Evolutionary conservation across 35 echinoderm and acorn worm genomes (phyloP), one percentile per base, ranked within the genome.

Genomic region (Apostichopus californicus): DNA sequence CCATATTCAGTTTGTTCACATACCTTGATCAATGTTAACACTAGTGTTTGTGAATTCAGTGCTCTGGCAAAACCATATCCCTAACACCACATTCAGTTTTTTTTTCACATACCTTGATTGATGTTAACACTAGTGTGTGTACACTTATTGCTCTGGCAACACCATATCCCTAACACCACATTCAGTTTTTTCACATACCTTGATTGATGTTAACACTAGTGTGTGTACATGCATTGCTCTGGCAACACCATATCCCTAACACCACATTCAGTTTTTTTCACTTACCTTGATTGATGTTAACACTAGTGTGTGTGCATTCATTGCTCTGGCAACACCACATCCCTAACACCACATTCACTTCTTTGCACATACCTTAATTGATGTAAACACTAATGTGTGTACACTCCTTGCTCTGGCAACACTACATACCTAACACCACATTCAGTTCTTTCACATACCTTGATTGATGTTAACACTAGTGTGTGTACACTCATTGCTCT

Each of bases 211-310:
- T 0, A 98, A 61, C 7, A 98, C 97, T 56, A 98, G 77, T 54
- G 95, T 98, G 86, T 98, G 96, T 18, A 96, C 93, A 92, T 93
- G 96, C 97, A 98, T 96, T 52, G 97, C 97, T 84, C 97, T 60
- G 15, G 95, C 97, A 25, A 25, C 25, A 25, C 25, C 25, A 25
- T 1, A 25, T 25, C 25, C 25, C 25, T 25, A 0, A 25, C 25
- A 25, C 25, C 25, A 25, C 25, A 25, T 25, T 25, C 25, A 25
- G 25, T 25, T 25, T 34, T 1, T 34, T 34, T 5, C 1, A 1
- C 57, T 64, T n/a, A 98, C 97, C 97, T 98, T 98, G 89, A 98
- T 98, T 22, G 97, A 98, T 55, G 97, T 98, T 0, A 98, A 61
- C 7, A 98, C 97, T 56, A 98, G 77, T 54, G 95, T 98, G 86